phyloP scores from a whole-genome alignment of 2,113 vertebrate species.

The Leptodactylus fuscus region DNA sequence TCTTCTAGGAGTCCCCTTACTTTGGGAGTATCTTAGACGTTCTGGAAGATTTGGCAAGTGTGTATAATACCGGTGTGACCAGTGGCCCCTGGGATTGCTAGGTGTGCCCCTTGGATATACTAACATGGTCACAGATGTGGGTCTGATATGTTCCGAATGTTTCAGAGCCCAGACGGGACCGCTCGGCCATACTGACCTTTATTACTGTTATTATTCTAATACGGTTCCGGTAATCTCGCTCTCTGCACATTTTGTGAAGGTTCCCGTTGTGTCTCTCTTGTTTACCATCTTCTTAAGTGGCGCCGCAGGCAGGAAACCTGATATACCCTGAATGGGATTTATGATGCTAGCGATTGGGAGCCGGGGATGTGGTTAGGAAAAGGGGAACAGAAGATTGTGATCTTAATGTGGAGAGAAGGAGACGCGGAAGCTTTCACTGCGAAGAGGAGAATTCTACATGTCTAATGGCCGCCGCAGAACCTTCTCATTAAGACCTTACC shows the following conservation, averaged over 20 bases:
- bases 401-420: conserved; percentile 37
- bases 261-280: not conserved
- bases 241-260: not conserved
- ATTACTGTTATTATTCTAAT: not conserved
- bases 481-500: not conserved
- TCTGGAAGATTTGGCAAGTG: no score
- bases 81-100: no score
- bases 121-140: not conserved
- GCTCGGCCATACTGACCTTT: not conserved
- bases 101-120: no score
- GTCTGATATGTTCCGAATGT: not conserved
- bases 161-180: not conserved
- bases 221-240: not conserved
- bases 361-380: conserved; percentile 45
- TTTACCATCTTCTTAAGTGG: not conserved
- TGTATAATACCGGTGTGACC: no score
- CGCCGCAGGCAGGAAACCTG: conserved; percentile 27
- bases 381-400: conserved; percentile 34
- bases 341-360: not conserved
- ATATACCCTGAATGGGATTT: not conserved
- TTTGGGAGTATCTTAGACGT: no score
- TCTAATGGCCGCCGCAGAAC: not conserved
- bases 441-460: conserved; percentile 17
- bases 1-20: no score
- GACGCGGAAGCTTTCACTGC: conserved; percentile 31